Evolutionary conservation across 2,797 vertebrate genomes (phyloP), one percentile per base, ranked within the genome.

Genomic region (Coregonus suidteri): DNA sequence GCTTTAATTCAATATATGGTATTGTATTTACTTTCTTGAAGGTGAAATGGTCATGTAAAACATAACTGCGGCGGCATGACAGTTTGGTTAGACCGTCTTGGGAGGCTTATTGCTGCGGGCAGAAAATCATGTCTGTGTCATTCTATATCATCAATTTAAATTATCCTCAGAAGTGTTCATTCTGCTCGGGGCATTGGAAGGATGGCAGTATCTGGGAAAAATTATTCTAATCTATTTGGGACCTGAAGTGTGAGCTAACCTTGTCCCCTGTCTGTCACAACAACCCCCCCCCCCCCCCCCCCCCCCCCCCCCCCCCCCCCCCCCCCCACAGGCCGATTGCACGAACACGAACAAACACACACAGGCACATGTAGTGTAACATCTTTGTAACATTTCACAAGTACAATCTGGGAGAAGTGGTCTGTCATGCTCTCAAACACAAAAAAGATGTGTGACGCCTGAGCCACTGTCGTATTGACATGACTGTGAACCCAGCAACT

Each of bases 91-190:
- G 84, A 82, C 79, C 37, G 86, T 88, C 90, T 91, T 90, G 72
- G 73, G 87, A 92, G 89, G 87, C 79, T 80, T 89, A 84, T 91
- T 74, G 91, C 91, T 90, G 82, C 82, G 87, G 89, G 90, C 91
- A 84, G 77, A 84, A 47, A 90, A 91, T 89, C 91, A 90, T 91
- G 91, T 92, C 87, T 88, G 85, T 91, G 86, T 91, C 90, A 91
- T 93, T 92, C 87, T 91, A 90, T 90, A 91, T 91, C 89, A 92
- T 93, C 92, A 90, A 91, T 93, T 93, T 93, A 92, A 93, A 93
- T 93, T 92, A 93, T 89, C 82, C 87, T 91, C 91, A 91, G 88
- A 92, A 91, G 89, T 85, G 86, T 85, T 91, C 85, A 83, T 83
- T 90, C 78, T 83, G 91, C 92, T 91, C 64, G 79, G 59, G 92